Conservation (phyloP, 37 sponge, comb jelly and placozoan species). For the Ephydatia muelleri region DNA sequence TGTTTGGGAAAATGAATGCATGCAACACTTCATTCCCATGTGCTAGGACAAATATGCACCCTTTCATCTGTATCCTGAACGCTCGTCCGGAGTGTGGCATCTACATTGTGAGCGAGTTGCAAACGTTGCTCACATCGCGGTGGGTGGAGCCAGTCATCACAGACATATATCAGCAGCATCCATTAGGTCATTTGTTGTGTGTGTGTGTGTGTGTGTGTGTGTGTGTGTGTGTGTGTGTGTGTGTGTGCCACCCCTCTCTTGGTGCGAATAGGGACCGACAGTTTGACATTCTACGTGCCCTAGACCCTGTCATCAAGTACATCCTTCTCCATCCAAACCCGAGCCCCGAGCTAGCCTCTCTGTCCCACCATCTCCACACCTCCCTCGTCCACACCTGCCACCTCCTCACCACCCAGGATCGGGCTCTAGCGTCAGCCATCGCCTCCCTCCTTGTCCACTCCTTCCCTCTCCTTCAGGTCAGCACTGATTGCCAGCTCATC, state of each 20-base stretch:
- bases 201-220: not conserved
- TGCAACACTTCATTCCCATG: too few relatives aligned
- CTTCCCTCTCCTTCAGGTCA: slow-evolving; percentile 3
- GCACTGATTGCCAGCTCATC: slow-evolving; percentile 2
- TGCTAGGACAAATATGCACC: slow-evolving; percentile 37
- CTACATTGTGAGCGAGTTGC: slow-evolving; percentile 5
- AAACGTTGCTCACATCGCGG: not conserved
- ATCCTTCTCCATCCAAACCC: slow-evolving; percentile 36
- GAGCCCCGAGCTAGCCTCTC: not conserved
- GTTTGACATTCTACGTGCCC: not conserved
- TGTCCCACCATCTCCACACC: slow-evolving; percentile 13
- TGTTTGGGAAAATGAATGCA: not conserved
- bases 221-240: slow-evolving; percentile 3
- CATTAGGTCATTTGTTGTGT: not conserved
- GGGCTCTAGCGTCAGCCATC: not conserved
- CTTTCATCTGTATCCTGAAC: slow-evolving; percentile 34
- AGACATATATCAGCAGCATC: not conserved
- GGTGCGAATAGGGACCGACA: not conserved
- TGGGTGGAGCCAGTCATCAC: not conserved
- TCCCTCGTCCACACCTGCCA: slow-evolving; percentile 1
- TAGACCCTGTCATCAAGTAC: slow-evolving; percentile 41
- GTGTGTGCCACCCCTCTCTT: not conserved
- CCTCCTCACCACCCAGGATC: not conserved
- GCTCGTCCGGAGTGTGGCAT: slow-evolving; percentile 21
- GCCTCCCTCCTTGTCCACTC: slow-evolving; percentile 4